These are phyloP conservation scores for Hylyphantes graminicola DNA, from an alignment of 1,140 invertebrate genomes.

Conservation along the genomic window DNA sequence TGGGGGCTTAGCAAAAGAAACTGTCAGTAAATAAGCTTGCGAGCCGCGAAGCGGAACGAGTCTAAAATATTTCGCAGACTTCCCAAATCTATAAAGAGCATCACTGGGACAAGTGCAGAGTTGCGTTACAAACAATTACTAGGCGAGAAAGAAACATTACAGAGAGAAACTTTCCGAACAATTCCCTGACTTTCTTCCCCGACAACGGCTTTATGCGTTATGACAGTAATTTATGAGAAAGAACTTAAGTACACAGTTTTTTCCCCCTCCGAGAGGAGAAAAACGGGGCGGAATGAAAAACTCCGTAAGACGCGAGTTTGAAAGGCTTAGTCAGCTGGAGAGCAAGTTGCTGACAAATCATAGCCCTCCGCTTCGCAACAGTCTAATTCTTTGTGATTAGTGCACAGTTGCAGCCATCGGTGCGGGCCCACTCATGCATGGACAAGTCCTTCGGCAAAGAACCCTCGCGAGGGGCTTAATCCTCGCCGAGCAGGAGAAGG, in stretches of 20 bases:
- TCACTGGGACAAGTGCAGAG: conserved; percentile 59
- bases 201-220: conserved; percentile 61
- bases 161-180: conserved; percentile 55
- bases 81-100: conserved; percentile 26
- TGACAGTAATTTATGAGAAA: conserved; percentile 61
- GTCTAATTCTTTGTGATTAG: conserved; percentile 62
- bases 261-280: background rate
- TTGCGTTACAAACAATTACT: conserved; percentile 61
- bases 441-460: conserved; percentile 38
- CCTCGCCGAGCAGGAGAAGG: conserved; percentile 47
- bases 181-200: conserved; percentile 57
- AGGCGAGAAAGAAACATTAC: conserved; percentile 49
- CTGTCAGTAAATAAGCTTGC: conserved; percentile 43
- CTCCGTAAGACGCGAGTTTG: conserved; percentile 57
- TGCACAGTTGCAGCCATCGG: conserved; percentile 53
- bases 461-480: conserved; percentile 54
- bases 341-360: conserved; percentile 61
- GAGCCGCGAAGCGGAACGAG: conserved; percentile 56
- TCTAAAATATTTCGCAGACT: conserved; percentile 47
- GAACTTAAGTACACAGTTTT: conserved; percentile 61
- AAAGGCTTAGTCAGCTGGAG: conserved; percentile 57
- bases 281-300: conserved; percentile 48
- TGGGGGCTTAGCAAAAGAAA: conserved; percentile 40
- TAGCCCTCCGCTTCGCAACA: conserved; percentile 58
- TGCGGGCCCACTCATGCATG: conserved; percentile 60